Evolutionary conservation across 2,113 vertebrate species (phyloP).

Genomic region (Rhagologus leucostigma): DNA sequence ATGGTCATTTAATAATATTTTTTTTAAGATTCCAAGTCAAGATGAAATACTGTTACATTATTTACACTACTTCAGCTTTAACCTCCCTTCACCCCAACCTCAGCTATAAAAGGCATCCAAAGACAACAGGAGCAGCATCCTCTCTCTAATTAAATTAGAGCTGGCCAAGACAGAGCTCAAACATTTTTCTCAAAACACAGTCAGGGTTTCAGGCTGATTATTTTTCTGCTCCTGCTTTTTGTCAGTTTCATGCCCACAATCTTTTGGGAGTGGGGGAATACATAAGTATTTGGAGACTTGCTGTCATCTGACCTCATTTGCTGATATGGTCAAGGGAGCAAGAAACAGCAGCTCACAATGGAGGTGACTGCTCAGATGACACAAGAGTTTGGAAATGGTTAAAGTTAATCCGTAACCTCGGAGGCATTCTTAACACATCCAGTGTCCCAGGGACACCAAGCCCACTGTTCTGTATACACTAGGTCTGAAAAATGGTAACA

Average conservation of each 20-base stretch:
- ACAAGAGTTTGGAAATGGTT: neutral
- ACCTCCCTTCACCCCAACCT: slow-evolving; percentile 3
- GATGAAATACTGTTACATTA: slow-evolving; percentile 12
- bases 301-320: neutral
- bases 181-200: neutral
- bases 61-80: slow-evolving; percentile 13
- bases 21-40: neutral
- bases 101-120: slow-evolving; percentile 17
- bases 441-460: neutral
- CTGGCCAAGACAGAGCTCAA: neutral
- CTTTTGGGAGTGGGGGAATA: neutral
- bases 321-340: neutral
- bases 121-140: slow-evolving; percentile 34
- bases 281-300: neutral
- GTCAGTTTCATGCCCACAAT: neutral
- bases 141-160: neutral
- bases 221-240: neutral
- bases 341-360: neutral
- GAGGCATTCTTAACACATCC: neutral
- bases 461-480: neutral
- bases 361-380: neutral
- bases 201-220: neutral
- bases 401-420: neutral
- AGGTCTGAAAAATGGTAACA: neutral
- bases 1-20: slow-evolving; percentile 19